These are phyloP conservation scores for Delphinus delphis DNA, from an alignment of 2,113 vertebrate genomes.

Conservation along the genomic window DNA sequence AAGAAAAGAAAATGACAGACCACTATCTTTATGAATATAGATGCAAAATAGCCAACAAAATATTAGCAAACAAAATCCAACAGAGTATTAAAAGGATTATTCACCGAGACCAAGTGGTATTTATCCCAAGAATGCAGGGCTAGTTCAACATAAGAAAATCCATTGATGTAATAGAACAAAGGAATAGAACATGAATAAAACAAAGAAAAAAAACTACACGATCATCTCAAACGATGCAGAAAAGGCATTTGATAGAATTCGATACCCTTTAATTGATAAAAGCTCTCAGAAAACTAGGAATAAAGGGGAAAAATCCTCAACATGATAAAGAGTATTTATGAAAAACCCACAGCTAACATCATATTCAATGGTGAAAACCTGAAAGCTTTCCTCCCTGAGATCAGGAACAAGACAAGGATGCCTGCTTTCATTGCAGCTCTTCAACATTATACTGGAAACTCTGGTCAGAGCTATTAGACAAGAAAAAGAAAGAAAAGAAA, in stretches of 20 bases:
- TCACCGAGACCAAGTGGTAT: background rate
- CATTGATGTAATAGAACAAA: background rate
- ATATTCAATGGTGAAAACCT: background rate
- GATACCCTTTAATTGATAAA: background rate
- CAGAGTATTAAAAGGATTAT: background rate
- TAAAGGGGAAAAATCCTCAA: background rate
- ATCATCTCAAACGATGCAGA: background rate
- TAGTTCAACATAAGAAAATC: background rate
- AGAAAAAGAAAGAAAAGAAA: background rate
- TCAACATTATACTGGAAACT: background rate
- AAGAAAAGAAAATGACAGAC: background rate
- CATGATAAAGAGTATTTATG: background rate
- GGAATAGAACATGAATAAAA: background rate
- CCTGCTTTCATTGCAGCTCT: background rate
- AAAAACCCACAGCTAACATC: background rate
- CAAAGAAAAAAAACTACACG: background rate
- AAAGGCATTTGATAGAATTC: background rate
- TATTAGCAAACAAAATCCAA: background rate
- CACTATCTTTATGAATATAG: background rate
- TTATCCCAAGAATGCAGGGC: background rate
- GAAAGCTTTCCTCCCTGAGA: background rate
- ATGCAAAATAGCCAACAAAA: background rate
- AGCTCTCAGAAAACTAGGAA: background rate
- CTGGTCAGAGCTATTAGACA: background rate
- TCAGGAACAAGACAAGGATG: background rate